Conservation (phyloP, 2,113 vertebrate genomes). For the Balaenoptera acutorostrata region DNA sequence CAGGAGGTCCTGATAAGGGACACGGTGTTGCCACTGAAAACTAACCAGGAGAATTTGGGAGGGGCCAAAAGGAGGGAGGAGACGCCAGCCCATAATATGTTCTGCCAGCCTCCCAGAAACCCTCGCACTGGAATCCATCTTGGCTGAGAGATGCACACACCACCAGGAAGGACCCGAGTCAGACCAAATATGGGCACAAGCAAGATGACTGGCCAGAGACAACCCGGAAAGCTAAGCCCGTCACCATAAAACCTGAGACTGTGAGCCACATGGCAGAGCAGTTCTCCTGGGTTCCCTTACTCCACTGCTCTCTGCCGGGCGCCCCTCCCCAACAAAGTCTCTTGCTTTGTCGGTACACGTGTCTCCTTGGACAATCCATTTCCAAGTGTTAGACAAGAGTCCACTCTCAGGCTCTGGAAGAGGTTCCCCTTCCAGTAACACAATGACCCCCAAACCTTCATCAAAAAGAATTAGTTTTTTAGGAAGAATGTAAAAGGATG, state of each 20-base stretch:
- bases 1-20: not conserved
- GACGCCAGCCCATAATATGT: not conserved
- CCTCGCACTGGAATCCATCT: not conserved
- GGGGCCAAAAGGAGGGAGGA: not conserved
- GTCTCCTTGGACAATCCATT: not conserved
- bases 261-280: not conserved
- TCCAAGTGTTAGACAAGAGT: not conserved
- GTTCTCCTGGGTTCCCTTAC: not conserved
- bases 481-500: not conserved
- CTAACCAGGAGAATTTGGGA: not conserved
- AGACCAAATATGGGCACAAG: not conserved
- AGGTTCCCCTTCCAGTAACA: not conserved
- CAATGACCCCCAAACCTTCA: not conserved
- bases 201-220: not conserved
- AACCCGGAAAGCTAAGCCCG: not conserved
- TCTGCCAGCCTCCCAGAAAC: not conserved
- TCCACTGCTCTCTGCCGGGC: not conserved
- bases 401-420: not conserved
- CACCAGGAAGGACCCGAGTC: not conserved
- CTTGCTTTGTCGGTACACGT: not conserved
- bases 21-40: not conserved
- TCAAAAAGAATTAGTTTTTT: not conserved
- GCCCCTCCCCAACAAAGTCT: not conserved
- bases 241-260: not conserved
- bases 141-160: not conserved